phyloP scores from a whole-genome alignment of 2,888 invertebrate genomes.

The Volucella zonaria region DNA sequence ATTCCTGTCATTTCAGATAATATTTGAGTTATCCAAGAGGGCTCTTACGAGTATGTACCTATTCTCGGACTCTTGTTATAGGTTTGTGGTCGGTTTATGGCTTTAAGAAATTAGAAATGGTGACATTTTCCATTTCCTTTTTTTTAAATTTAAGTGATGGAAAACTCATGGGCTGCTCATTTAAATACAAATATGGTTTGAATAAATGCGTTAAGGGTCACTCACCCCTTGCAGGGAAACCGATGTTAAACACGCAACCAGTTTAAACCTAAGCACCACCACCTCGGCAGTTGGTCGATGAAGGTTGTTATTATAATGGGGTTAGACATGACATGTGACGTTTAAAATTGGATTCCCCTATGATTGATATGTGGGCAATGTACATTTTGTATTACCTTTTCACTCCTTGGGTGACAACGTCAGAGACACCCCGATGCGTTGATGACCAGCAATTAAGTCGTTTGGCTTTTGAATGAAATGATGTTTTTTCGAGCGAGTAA shows the following conservation, averaged over 20 bases:
- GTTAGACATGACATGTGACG: slow-evolving; percentile 63
- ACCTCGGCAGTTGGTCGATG: slow-evolving; percentile 63
- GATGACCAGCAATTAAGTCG: slow-evolving; percentile 50
- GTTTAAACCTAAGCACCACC: slow-evolving; percentile 69
- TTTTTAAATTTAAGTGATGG: slow-evolving; percentile 39
- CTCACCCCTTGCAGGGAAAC: slow-evolving; percentile 43
- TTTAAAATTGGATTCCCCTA: slow-evolving; percentile 65
- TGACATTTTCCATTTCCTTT: slow-evolving; percentile 26
- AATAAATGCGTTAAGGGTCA: slow-evolving; percentile 46
- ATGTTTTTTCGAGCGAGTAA: neutral
- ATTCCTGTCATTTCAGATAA: slow-evolving; percentile 73
- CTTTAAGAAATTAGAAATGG: slow-evolving; percentile 14
- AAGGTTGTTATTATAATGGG: slow-evolving; percentile 54
- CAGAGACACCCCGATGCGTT: slow-evolving; percentile 33
- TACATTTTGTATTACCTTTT: slow-evolving; percentile 49
- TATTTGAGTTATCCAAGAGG: slow-evolving; percentile 68
- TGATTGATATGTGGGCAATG: slow-evolving; percentile 62
- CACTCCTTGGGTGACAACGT: slow-evolving; percentile 49
- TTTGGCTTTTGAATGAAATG: slow-evolving; percentile 41
- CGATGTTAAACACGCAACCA: slow-evolving; percentile 60
- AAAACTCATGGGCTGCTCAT: neutral
- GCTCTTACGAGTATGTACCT: slow-evolving; percentile 36
- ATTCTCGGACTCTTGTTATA: slow-evolving; percentile 15
- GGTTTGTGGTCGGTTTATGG: slow-evolving; percentile 30
- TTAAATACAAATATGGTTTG: neutral